phyloP scores from a whole-genome alignment of 1,140 invertebrate genomes.

The Drosophila setifemur region DNA sequence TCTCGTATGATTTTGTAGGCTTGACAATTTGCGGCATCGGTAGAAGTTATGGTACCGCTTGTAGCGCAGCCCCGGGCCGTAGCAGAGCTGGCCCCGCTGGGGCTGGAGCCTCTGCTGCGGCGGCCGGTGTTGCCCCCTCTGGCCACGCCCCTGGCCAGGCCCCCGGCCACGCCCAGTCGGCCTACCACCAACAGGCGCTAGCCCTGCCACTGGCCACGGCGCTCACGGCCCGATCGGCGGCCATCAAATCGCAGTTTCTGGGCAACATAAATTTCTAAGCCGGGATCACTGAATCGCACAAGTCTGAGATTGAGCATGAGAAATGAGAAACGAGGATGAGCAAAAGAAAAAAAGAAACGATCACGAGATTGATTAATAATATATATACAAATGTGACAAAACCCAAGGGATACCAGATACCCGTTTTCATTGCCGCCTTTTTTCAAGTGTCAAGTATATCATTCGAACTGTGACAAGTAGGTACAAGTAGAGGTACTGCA shows the following conservation, averaged over 20 bases:
- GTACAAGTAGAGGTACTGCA: conserved; percentile 45
- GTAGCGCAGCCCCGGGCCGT: conserved; percentile 74
- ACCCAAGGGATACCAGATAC: conserved; percentile 11
- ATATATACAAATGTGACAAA: too few species aligned
- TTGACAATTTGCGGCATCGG: conserved; percentile 82
- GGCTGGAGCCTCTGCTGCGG: conserved; percentile 21
- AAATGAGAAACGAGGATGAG: conserved; percentile 1
- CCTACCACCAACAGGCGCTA: conserved; percentile 76
- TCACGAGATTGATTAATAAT: too few species aligned
- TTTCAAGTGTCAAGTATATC: conserved; percentile 49
- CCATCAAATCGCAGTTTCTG: conserved; percentile 82
- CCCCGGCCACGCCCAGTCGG: conserved; percentile 63
- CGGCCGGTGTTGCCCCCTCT: conserved; percentile 36
- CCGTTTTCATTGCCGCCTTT: conserved; percentile 13
- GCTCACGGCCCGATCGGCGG: conserved; percentile 74
- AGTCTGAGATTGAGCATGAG: conserved; percentile 18
- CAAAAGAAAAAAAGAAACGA: too few species aligned
- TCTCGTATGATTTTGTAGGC: conserved; percentile 80
- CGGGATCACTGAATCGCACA: conserved; percentile 15
- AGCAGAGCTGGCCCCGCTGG: conserved; percentile 54
- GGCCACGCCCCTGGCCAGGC: conserved; percentile 16
- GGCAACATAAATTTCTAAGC: conserved; percentile 81
- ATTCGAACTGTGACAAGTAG: conserved; percentile 70
- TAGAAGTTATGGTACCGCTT: conserved; percentile 81
- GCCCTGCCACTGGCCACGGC: conserved; percentile 77